Conservation (phyloP, 2,888 invertebrate genomes). For the Smittia aterrima region DNA sequence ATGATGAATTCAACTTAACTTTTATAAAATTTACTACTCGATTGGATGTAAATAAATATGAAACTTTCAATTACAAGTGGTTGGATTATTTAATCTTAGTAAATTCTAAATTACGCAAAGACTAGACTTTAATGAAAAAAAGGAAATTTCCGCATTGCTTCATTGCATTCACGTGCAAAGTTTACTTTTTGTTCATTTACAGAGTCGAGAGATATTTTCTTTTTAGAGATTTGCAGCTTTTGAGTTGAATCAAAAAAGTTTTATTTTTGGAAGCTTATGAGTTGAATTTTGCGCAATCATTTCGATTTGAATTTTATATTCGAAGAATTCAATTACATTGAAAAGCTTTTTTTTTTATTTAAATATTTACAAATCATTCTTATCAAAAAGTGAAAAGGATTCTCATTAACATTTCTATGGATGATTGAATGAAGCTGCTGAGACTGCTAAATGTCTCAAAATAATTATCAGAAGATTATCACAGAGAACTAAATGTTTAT, state of each 20-base stretch:
- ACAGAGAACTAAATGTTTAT: constrained; percentile 14
- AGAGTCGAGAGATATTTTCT: not conserved
- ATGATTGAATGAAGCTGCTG: not conserved
- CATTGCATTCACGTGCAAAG: not conserved
- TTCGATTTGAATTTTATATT: not conserved
- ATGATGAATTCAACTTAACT: not conserved
- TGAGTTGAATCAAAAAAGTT: constrained; percentile 2
- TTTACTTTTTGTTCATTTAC: not conserved
- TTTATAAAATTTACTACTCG: constrained; percentile 19
- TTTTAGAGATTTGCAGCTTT: not conserved
- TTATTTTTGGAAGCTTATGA: constrained; percentile 8
- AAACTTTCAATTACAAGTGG: constrained; percentile 8
- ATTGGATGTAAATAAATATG: constrained; percentile 24
- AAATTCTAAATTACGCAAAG: constrained; percentile 12
- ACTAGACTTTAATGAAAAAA: constrained; percentile 16
- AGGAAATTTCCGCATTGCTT: constrained; percentile 12
- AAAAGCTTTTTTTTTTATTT: not conserved
- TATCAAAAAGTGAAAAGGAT: not conserved
- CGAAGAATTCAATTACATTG: not conserved
- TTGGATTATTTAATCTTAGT: not conserved
- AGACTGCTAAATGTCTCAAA: not conserved
- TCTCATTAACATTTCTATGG: not conserved
- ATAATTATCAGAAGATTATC: not conserved
- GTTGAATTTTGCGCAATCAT: constrained; percentile 16
- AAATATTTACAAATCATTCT: not conserved